Conservation (phyloP, 30 jellyfish, hydroid and myxozoan genomes). For the Rhopilema esculentum region DNA sequence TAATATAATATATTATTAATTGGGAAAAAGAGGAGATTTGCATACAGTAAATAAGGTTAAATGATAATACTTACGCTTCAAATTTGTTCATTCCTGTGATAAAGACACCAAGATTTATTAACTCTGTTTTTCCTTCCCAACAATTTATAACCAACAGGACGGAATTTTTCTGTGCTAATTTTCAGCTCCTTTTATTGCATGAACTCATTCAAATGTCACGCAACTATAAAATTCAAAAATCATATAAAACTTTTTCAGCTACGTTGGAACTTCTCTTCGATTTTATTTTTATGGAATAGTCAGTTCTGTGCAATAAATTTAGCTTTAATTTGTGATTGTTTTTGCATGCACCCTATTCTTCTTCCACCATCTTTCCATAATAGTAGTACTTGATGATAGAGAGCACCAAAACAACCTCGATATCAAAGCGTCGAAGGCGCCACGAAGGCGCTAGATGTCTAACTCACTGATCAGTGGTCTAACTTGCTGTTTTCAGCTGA, state of each 20-base stretch:
- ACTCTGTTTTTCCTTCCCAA: not conserved
- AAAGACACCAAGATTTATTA: not conserved
- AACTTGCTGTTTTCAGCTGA: too few relatives aligned
- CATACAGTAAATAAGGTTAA: too few relatives aligned
- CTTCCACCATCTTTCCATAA: not conserved
- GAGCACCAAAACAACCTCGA: not conserved
- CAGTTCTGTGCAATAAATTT: not conserved
- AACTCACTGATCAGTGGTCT: too few relatives aligned
- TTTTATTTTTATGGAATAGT: not conserved
- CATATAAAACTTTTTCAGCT: not conserved
- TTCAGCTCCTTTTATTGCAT: not conserved
- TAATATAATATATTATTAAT: too few relatives aligned
- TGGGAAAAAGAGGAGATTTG: too few relatives aligned
- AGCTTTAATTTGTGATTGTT: not conserved
- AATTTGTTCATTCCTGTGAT: constrained; percentile 76
- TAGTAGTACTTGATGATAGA: not conserved
- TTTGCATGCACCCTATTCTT: not conserved
- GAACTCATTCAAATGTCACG: not conserved
- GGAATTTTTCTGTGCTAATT: not conserved
- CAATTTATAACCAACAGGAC: not conserved
- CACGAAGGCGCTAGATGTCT: too few relatives aligned
- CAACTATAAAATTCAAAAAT: not conserved
- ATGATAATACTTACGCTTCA: constrained; percentile 67
- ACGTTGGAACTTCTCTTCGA: not conserved
- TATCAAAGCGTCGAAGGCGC: not conserved